Base-by-base conservation (phyloP, 2,113 vertebrate species). In the Labeo rohita region DNA sequence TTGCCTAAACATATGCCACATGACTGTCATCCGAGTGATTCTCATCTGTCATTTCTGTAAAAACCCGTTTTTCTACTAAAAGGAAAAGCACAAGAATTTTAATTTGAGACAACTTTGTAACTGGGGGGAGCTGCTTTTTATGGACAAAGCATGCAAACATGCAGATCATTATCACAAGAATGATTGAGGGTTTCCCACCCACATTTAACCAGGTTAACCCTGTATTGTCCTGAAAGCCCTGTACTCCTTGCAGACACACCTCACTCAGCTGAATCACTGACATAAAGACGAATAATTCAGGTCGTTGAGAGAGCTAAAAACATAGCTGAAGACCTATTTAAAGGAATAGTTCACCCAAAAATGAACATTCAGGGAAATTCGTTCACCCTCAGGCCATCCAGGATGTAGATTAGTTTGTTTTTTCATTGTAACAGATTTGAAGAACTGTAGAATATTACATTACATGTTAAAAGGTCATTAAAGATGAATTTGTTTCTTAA, bases 161-260 rank as follows among this genome's bases (percentile, higher is more conserved):
- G 63, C 65, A 66, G 74, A 87, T 70, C 75, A 74, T 86, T 83
- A 80, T 87, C 80, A 23, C 66, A 75, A 18, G 77, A 49, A 8
- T 87, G 83, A 85, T 75, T 80, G 84, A 82, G 78, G 80, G 74
- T 86, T 88, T 75, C 61, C 80, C 80, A 66, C 87, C 87, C 85
- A 78, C 45, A 56, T 45, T 75, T 80, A 86, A 74, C 75, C 85
- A 86, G 34, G 45, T 84, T 80, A 88, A 88, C 85, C 76, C 87
- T 76, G 52, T 84, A 13, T 23, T 68, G 43, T 16, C 83, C 23
- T 45, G 52, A 56, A 54, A 72, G 39, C 65, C 65, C 65, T 68
- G 65, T 45, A 18, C 15, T 68, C 13, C 47, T 63, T 84, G 39
- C 18, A 73, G 39, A 73, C 50, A 56, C 6, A 28, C 50, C 49